phyloP scores from a whole-genome alignment of 2,113 vertebrate species.

The Hiodon tergisus region DNA sequence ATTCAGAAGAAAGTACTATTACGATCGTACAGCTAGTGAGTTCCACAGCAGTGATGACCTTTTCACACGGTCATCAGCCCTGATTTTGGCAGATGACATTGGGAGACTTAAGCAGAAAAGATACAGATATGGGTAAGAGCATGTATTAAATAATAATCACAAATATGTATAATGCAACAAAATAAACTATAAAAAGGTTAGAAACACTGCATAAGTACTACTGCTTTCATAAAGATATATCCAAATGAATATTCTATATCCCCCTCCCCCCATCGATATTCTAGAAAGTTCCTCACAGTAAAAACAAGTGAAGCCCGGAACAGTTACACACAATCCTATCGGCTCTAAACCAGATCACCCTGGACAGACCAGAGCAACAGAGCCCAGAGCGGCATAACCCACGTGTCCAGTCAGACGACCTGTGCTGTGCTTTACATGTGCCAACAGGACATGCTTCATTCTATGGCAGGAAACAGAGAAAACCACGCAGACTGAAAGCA shows the following conservation, averaged over 20 bases:
- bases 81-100: not conserved
- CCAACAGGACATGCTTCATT: not conserved
- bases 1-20: too few relatives aligned
- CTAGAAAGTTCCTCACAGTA: not conserved
- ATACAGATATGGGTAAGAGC: not conserved
- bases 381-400: slow-evolving; percentile 10
- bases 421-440: too few relatives aligned
- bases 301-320: not conserved
- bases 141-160: slow-evolving; percentile 25
- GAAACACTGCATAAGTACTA: slow-evolving; percentile 14
- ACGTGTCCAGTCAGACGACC: not conserved
- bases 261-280: slow-evolving; percentile 8
- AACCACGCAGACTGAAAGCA: not conserved
- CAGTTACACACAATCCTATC: not conserved
- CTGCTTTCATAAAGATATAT: not conserved
- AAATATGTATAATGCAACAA: slow-evolving; percentile 12
- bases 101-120: not conserved
- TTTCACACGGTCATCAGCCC: too few relatives aligned
- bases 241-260: not conserved
- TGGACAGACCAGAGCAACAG: slow-evolving; percentile 9
- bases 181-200: slow-evolving; percentile 14
- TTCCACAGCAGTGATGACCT: too few relatives aligned
- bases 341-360: not conserved
- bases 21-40: too few relatives aligned
- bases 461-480: not conserved